Conservation (phyloP, 1,140 invertebrate genomes). For the Papilio machaon region DNA sequence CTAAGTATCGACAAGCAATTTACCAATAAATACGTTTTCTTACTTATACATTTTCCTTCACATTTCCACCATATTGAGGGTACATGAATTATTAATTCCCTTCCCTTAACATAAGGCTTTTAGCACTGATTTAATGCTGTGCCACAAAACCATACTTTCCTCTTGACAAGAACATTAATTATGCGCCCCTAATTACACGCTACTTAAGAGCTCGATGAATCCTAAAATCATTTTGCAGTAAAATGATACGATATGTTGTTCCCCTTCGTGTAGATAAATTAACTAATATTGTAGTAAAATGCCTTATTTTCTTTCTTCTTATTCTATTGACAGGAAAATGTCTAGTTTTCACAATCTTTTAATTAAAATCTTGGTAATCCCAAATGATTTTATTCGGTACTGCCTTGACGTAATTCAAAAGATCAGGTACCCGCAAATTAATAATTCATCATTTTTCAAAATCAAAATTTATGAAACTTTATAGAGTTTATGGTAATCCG, state of each 20-base stretch:
- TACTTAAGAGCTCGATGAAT: constrained; percentile 3
- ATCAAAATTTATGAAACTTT: not conserved
- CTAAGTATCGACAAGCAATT: not conserved
- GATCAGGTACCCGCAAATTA: not conserved
- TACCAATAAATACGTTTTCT: not conserved
- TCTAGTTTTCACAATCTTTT: too few species aligned
- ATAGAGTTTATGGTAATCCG: not conserved
- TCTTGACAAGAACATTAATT: constrained; percentile 23
- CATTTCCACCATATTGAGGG: not conserved
- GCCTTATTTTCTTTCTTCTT: too few species aligned
- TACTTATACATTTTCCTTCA: not conserved
- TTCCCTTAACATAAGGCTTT: constrained; percentile 18
- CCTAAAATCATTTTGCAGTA: not conserved
- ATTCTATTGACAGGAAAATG: too few species aligned
- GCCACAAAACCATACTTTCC: constrained; percentile 13
- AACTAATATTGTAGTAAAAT: too few species aligned
- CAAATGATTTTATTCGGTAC: too few species aligned
- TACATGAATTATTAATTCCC: constrained; percentile 2
- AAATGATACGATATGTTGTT: not conserved
- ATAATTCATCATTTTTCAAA: too few species aligned
- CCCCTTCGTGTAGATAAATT: too few species aligned
- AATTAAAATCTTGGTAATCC: too few species aligned
- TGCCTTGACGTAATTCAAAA: too few species aligned
- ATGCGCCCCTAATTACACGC: not conserved
- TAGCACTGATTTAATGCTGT: constrained; percentile 10